Conservation (phyloP, 2,797 vertebrate genomes). For the Darevskia mixta region DNA sequence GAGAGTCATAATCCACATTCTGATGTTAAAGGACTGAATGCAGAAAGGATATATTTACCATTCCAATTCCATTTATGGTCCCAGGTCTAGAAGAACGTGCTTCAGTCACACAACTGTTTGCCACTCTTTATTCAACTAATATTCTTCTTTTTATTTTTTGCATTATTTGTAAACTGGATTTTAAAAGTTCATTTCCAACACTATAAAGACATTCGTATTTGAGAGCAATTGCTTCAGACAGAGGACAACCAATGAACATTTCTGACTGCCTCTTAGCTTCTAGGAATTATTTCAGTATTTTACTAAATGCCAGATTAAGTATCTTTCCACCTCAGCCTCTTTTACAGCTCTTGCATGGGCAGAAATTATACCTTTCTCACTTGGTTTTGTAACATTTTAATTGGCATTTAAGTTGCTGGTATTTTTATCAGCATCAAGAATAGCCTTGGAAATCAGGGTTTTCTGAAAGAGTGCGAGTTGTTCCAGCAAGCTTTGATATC, state of each 20-base stretch:
- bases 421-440: conserved; percentile 13
- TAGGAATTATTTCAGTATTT: neutral
- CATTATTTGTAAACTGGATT: conserved; percentile 9
- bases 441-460: conserved; percentile 16
- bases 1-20: neutral
- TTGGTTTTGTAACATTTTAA: conserved; percentile 13
- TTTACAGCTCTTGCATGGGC: neutral
- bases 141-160: neutral
- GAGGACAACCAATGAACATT: neutral
- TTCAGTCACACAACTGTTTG: neutral
- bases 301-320: neutral
- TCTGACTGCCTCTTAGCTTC: neutral
- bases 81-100: rapidly evolving
- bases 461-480: conserved; percentile 15
- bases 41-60: neutral
- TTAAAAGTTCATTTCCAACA: neutral
- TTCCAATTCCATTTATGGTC: neutral
- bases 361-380: conserved; percentile 29
- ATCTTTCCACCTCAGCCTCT: neutral
- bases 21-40: neutral
- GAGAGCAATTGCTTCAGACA: neutral
- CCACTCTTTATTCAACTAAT: neutral
- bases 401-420: neutral
- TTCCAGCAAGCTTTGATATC: conserved; percentile 27
- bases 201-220: conserved; percentile 13